A percentile compares a stretch with the other conserved stretches of the same genome.
Conservation (phyloP, 2,888 invertebrate genomes). For the Lottia gigantea region DNA sequence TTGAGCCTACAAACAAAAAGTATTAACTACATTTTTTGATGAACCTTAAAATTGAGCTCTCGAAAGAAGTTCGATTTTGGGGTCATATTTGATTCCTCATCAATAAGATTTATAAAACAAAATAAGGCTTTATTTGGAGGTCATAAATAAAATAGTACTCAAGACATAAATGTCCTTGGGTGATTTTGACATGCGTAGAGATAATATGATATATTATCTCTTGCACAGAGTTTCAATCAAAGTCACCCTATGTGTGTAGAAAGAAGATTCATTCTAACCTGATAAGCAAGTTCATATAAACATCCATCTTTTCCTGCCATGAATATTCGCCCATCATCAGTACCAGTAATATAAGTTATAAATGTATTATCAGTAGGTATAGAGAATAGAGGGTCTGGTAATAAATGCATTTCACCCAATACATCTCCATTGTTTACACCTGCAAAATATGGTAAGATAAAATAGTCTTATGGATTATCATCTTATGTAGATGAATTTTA, state of each 20-base stretch:
- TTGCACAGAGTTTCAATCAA: neutral
- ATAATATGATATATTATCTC: no score
- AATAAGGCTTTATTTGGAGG: no score
- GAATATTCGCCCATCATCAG: conserved; percentile 88
- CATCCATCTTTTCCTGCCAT: conserved; percentile 94
- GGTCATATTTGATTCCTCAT: neutral
- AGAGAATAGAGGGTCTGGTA: conserved; percentile 94
- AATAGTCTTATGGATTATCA: no score
- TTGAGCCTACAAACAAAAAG: conserved; percentile 51
- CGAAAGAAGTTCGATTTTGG: no score
- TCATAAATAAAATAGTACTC: no score
- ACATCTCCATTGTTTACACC: neutral
- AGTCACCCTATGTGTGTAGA: neutral
- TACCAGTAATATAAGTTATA: conserved; percentile 84
- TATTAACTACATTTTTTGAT: no score
- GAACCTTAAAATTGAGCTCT: no score
- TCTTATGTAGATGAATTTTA: no score
- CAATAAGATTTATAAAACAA: neutral
- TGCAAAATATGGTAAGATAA: no score
- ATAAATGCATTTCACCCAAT: conserved; percentile 81
- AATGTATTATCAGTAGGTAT: conserved; percentile 87
- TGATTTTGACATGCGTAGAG: no score
- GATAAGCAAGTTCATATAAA: conserved; percentile 93
- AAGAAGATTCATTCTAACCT: conserved; percentile 72
- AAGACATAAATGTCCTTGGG: no score